Base-by-base conservation (phyloP, 2,113 vertebrate genomes). In the Phalacrocorax carbo region DNA sequence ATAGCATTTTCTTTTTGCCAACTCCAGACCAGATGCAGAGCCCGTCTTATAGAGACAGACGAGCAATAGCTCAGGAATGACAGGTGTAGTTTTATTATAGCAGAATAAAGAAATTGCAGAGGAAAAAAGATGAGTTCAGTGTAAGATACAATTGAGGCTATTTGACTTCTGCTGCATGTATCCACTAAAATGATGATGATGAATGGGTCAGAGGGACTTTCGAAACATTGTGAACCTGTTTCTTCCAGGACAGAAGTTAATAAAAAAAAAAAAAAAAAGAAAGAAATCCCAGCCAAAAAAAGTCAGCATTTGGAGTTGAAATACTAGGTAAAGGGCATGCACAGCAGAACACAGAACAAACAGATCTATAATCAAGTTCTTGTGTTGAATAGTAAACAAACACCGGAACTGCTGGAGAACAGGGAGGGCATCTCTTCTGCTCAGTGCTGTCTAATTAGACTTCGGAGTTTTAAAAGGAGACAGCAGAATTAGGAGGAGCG, bases 121-220 rank as follows among this genome's bases (percentile, higher is more conserved):
- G 90, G 27, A 58, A 76, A 70, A 94, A 88, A 83, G 86, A 88
- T 86, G 68, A 86, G 86, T 20, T 66, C 93, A 70, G 93, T 80
- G 61, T 80, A 36, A 72, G 94, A 44, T n/a, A 73, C 82, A 83
- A 66, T 83, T 64, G 96, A 95, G 86, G 93, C 64, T 13, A 29
- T 95, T 92, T 94, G 95, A 90, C 91, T 95, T 80, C 6, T 66
- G 91, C 94, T 72, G 62, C 91, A n/a, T 49, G 76, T 68, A 86
- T 52, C 10, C 58, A 44, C 61, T 36, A 9, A 83, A 80, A 72
- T 9, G 95, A 96, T 64, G 95, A 46, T 72, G 88, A 96, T 69
- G 86, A 26, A 95, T 85, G 3, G 3, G 65, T 34, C 83, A n/a
- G 60, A 23, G 58, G 26, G 68, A 46, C 58, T 73, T 27, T 57